Base-by-base conservation (phyloP, 23 tunicate species). In the Oikopleura albicans region DNA sequence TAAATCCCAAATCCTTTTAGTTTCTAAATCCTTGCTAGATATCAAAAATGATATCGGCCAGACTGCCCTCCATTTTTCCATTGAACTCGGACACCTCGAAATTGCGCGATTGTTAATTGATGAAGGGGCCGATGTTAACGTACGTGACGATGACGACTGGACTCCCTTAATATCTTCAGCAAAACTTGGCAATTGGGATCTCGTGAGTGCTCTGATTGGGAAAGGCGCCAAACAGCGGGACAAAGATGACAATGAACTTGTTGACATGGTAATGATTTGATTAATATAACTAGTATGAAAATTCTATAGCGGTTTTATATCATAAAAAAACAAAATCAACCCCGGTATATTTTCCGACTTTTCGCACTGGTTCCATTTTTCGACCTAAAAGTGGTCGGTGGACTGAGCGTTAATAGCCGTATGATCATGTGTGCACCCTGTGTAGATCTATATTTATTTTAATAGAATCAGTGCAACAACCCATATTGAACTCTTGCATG, bases 91-190 rank as follows among this genome's bases (percentile, higher is more conserved):
- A 31, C 79, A 71, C 27, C 33, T 2, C 31, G 79, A 71, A 37
- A 71, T 71, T 29, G 27, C 37, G 33, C 31, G 27, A 37, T 71
- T 71, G 2, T 2, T 71, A 16, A 2, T 71, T 16, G 31, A 29
- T 2, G 37, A 12, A 2, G 37, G 37, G 31, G 34, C 2, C 35
- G 79, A 71, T 22, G 79, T 71, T 29, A 71, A 71, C 31, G 2
- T 37, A 4, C 34, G 27, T 2, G 79, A 28, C 85, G 79, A 33
- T 2, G 66, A 79, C 31, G 85, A 84, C 0, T 87, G 86, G 38
- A 87, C 89, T 4, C 87, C 89, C 0, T 35, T 87, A 39, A 85
- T 87, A 1, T 34, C 87, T 33, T 87, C 87, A 4, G 37, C 84
- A 27, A 85, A 85, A 87, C 0, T 40, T 35, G 89, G 89, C 37